Evolutionary conservation across 2,888 invertebrate genomes (phyloP), one percentile per base, ranked within the genome.

Genomic region (Apodemia mormo): DNA sequence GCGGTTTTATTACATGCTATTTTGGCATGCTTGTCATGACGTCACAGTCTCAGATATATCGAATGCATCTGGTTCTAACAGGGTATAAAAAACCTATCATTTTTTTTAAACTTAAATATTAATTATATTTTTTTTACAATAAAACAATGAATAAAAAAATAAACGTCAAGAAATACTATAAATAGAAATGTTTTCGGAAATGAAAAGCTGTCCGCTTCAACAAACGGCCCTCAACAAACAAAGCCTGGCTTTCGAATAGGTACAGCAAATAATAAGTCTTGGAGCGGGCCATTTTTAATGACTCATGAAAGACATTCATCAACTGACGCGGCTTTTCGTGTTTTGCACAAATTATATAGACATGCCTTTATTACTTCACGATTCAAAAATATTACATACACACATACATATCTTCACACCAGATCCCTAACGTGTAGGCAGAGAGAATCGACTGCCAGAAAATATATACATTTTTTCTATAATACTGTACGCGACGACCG

Each of bases 261-360:
- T 61, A 61, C 58, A 33, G 58, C 58, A 30, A 61, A 61, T 61
- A 61, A 61, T 78, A 77, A 78, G 74, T 70, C 74, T 73, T 68
- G 76, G 74, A 78, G 77, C 73, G 76, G 75, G 72, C 77, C 77
- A 76, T 80, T 84, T 84, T 85, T 85, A 85, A 86, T 84, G 84
- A 85, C 79, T 85, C 84, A 84, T 82, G 82, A 82, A 84, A 76
- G 81, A 81, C 80, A 82, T 84, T 83, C 81, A 75, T 85, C 82
- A 80, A 77, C 61, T 61, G 61, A 61, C 61, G 29, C 61, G 14
- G 61, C 61, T 61, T 33, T 61, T 33, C 61, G 33, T 33, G 33
- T 61, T 61, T 61, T 29, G 14, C 30, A 8, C 33, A 61, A 61
- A 1, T 61, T 30, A 7, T 61, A 6, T 61, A 37, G 61, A 61